phyloP scores from a whole-genome alignment of 53 echinoderm and acorn worm genomes.

The Henricia sp. region DNA sequence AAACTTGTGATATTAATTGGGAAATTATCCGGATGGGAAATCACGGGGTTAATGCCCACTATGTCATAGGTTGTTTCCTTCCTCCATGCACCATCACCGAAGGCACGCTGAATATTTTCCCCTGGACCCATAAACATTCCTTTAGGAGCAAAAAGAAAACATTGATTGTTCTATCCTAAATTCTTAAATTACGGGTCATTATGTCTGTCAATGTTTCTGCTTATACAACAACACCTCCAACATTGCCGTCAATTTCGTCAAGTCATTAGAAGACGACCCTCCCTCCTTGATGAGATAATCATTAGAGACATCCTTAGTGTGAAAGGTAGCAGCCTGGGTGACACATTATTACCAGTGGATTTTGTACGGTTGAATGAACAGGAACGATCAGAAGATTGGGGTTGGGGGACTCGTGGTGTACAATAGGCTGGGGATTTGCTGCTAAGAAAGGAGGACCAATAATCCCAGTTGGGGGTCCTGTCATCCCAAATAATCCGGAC shows the following conservation, averaged over 20 bases:
- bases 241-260: background rate
- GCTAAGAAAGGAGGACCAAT: background rate
- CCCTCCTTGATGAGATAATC: conserved; percentile 5
- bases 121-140: too few relatives aligned
- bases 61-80: too few relatives aligned
- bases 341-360: background rate
- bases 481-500: conserved; percentile 22
- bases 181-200: too few relatives aligned
- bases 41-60: too few relatives aligned
- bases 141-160: too few relatives aligned
- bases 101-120: too few relatives aligned
- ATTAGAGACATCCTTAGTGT: background rate
- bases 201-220: background rate
- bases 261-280: conserved; percentile 10
- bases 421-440: background rate
- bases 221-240: background rate
- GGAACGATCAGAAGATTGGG: background rate
- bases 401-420: background rate
- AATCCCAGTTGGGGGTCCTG: conserved; percentile 31
- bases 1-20: too few relatives aligned
- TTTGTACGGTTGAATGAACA: conserved; percentile 16
- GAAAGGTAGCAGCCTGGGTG: background rate
- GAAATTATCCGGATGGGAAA: too few relatives aligned
- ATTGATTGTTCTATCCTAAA: too few relatives aligned
- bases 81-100: too few relatives aligned